Conservation (phyloP, 2,797 vertebrate species). For the Spondyliosoma cantharus region DNA sequence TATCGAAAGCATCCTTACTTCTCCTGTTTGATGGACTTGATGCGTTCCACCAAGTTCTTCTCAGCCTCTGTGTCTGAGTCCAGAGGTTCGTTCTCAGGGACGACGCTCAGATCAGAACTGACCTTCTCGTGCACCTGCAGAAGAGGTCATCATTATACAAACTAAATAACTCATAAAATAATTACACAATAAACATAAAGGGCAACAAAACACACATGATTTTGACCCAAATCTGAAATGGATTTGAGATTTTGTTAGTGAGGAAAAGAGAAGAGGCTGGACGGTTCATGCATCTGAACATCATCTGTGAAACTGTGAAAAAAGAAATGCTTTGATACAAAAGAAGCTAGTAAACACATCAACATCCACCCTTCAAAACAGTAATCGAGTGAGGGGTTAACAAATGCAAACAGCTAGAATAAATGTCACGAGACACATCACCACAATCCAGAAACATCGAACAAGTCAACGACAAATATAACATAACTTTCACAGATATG, state of each 20-base stretch:
- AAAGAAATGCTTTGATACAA: slow-evolving; percentile 11
- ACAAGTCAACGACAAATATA: slow-evolving; percentile 10
- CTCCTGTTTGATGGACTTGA: slow-evolving; percentile 97
- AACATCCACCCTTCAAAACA: slow-evolving; percentile 13
- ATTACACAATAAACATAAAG: neutral
- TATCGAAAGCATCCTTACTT: slow-evolving; percentile 85
- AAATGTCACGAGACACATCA: slow-evolving; percentile 28
- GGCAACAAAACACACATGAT: neutral
- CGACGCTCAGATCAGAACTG: slow-evolving; percentile 77
- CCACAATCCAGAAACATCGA: slow-evolving; percentile 2
- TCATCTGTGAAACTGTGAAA: slow-evolving; percentile 27
- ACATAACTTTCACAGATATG: slow-evolving; percentile 43
- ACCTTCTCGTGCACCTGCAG: slow-evolving; percentile 82
- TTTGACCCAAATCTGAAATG: slow-evolving; percentile 49
- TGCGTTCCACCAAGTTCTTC: slow-evolving; percentile 91
- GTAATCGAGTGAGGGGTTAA: neutral
- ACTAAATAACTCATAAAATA: neutral
- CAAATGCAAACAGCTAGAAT: slow-evolving; percentile 4
- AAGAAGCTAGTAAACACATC: neutral
- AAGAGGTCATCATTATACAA: slow-evolving; percentile 21
- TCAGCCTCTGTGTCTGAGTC: slow-evolving; percentile 87
- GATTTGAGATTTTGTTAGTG: slow-evolving; percentile 69
- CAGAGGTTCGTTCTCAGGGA: slow-evolving; percentile 88
- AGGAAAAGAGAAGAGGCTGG: slow-evolving; percentile 41
- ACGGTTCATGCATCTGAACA: slow-evolving; percentile 72